Evolutionary conservation across 2,888 invertebrate species (phyloP), one percentile per base, ranked within the genome.

Genomic region (Scotopteryx bipunctaria): DNA sequence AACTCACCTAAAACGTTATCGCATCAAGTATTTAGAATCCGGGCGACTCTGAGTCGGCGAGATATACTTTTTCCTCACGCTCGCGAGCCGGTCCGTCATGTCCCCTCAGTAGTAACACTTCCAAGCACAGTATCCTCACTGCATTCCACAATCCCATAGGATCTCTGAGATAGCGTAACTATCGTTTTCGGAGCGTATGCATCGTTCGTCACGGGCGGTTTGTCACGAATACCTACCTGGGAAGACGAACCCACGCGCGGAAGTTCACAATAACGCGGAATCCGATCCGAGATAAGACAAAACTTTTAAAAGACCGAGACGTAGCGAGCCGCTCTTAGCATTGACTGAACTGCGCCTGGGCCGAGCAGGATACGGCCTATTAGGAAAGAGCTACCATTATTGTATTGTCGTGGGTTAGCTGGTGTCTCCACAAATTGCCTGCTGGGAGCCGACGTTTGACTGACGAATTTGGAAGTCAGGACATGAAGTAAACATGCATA

Each of bases 1-100:
- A 61, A 86, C 89, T 89, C 77, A 90, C 90, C 90, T 89, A 89
- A 88, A 89, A 83, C 70, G 81, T 88, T 90, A 89, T 86, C 89
- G 84, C 87, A 86, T 86, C 81, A 81, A 85, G 71, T 71, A 73
- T 77, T 76, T 75, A 75, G 73, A 87, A 83, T 74, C 71, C 61
- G 70, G 72, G 57, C 78, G 83, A 78, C 74, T 76, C 72, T 72
- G 68, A 74, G 73, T 67, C 76, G 76, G 76, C 66, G 73, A 77
- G 76, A 77, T 71, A 63, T 83, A 81, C 86, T 90, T 90, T 89
- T 90, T 90, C 82, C 86, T 89, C 63, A 89, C 89, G 81, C 86
- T 86, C 68, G 82, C 83, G 81, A 86, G 76, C 58, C 83, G 78
- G 79, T 66, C 76, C 87, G 87, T 86, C 90, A 89, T 90, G 81